These are phyloP conservation scores for western clawed frog (Xenopus tropicalis) DNA, from an alignment of 2,113 vertebrate genomes.

Conservation along the genomic window DNA sequence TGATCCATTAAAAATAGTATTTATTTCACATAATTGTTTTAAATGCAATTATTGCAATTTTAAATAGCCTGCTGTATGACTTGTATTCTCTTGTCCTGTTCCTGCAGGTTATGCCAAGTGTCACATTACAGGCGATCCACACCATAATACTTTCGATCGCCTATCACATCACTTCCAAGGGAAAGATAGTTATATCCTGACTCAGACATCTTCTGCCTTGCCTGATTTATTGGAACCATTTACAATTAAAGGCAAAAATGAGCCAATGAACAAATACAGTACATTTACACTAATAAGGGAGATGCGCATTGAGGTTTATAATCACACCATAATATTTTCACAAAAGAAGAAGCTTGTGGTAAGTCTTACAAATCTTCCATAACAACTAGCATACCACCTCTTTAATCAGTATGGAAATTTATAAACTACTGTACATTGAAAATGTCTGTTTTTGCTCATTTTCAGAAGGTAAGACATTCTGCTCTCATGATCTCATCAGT, in stretches of 20 bases:
- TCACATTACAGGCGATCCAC: constrained; percentile 57
- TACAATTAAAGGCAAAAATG: constrained; percentile 67
- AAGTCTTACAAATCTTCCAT: constrained; percentile 47
- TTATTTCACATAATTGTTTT: no score
- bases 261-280: constrained; percentile 2
- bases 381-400: neutral
- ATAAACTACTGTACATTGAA: neutral
- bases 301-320: constrained; percentile 69
- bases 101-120: constrained; percentile 68
- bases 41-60: no score
- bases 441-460: no score
- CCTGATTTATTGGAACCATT: constrained; percentile 61
- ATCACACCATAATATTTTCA: constrained; percentile 68
- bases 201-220: constrained; percentile 57
- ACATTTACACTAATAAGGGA: constrained; percentile 55
- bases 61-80: no score
- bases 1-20: no score
- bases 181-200: constrained; percentile 63
- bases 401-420: no score
- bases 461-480: no score
- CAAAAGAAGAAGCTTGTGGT: constrained; percentile 62
- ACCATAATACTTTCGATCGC: constrained; percentile 72
- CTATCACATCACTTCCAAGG: constrained; percentile 70
- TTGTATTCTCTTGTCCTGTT: neutral
- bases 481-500: no score